These are phyloP conservation scores for Nasua narica DNA, from an alignment of 2,797 vertebrate genomes.

Conservation along the genomic window DNA sequence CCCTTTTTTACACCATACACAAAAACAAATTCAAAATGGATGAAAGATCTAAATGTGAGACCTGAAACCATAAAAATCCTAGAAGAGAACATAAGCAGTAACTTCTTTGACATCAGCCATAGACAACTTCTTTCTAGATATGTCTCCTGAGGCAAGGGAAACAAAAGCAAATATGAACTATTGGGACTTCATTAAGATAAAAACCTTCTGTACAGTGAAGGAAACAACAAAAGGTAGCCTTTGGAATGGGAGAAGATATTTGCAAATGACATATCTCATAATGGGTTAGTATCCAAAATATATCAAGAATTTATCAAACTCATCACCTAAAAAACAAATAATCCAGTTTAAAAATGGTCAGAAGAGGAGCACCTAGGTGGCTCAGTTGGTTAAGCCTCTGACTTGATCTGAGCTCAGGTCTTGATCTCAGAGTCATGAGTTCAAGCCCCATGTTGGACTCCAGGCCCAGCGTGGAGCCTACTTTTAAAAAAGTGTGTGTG, in stretches of 20 bases:
- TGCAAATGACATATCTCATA: background rate
- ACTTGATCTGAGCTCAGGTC: background rate
- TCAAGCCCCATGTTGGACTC: background rate
- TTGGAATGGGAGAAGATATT: background rate
- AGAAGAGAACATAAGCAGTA: too few species aligned
- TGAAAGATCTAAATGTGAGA: too few species aligned
- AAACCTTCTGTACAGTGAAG: background rate
- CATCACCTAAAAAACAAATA: background rate
- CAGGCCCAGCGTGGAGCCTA: background rate
- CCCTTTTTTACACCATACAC: background rate
- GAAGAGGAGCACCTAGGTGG: background rate
- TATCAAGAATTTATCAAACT: background rate
- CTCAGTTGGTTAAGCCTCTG: background rate
- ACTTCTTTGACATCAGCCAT: too few species aligned
- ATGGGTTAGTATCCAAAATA: background rate
- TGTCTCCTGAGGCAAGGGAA: too few species aligned
- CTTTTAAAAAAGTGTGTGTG: background rate
- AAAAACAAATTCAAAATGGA: background rate
- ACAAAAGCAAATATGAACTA: background rate
- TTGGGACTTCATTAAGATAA: background rate
- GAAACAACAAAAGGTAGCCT: background rate
- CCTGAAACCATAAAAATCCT: too few species aligned
- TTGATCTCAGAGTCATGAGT: background rate
- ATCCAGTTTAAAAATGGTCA: background rate
- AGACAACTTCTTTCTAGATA: too few species aligned